Evolutionary conservation across 2,888 invertebrate genomes (phyloP), one percentile per base, ranked within the genome.

Genomic region (Pheosia gnoma): DNA sequence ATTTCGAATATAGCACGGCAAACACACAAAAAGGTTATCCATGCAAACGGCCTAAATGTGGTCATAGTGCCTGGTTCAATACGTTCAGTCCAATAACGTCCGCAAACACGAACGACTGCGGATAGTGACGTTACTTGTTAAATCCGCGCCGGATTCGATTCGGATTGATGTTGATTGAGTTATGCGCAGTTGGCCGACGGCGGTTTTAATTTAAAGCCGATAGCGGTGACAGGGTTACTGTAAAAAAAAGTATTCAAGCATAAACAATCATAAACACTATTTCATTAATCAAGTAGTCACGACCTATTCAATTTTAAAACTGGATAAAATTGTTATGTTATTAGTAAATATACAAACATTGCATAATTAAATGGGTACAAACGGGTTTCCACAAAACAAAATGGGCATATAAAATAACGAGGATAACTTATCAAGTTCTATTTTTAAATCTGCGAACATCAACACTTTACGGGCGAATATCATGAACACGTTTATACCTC

Each of bases 81-180:
- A 9, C 9, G 9, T 25, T 25, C 9, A 43, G 43, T 43, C 43
- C 43, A 43, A 43, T 47, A 47, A 11, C n/a, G 47, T n/a, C 7
- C 59, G 60, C 56, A 68, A 74, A 75, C 63, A 63, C 68, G 68
- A 71, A 75, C 77, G 74, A 77, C 65, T 69, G 63, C 73, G 70
- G 71, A 80, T 77, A 81, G 72, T 81, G 80, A 78, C 82, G 82
- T 80, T 82, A 86, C 86, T 87, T 86, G 89, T 88, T 88, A 86
- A 90, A 90, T 84, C 83, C 83, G 78, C 79, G 83, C 83, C 82
- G 79, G 79, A 79, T 80, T 74, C 82, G 75, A 80, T 80, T 67
- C 74, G 81, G 88, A 87, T 85, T 89, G 88, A 91, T 89, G 87
- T 87, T 90, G 90, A 91, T 91, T 90, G 90, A 91, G 89, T 90